phyloP scores from a whole-genome alignment of 2,113 vertebrate species.

The Potamarius usumacintae region DNA sequence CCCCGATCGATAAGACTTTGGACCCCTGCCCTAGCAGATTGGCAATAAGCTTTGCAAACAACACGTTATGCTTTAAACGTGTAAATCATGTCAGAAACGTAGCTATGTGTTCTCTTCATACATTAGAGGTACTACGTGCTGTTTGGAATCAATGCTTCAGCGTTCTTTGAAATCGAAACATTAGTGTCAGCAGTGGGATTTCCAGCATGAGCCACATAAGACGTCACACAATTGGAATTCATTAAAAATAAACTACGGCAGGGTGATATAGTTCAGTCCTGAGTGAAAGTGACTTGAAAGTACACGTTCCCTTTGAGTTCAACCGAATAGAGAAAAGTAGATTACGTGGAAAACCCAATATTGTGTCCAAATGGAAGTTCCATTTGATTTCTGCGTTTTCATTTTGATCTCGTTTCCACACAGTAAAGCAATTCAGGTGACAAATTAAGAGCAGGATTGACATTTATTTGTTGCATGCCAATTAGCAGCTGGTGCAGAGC shows the following conservation, averaged over 20 bases:
- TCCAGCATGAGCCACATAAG: background rate
- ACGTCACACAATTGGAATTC: slow-evolving; percentile 28
- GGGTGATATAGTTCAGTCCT: slow-evolving; percentile 26
- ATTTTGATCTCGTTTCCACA: slow-evolving; percentile 27
- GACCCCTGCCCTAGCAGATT: background rate
- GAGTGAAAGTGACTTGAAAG: slow-evolving; percentile 34
- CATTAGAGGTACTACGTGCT: background rate
- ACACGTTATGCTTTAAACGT: background rate
- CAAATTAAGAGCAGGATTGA: slow-evolving; percentile 14
- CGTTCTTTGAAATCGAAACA: slow-evolving; percentile 7
- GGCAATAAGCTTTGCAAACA: background rate
- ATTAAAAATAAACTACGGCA: slow-evolving; percentile 34
- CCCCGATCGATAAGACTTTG: background rate
- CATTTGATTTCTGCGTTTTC: slow-evolving; percentile 35
- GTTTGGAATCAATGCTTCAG: background rate
- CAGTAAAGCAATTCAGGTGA: slow-evolving; percentile 25
- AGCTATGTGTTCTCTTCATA: background rate
- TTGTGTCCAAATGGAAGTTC: slow-evolving; percentile 26
- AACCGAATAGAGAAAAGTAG: slow-evolving; percentile 22
- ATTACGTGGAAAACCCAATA: slow-evolving; percentile 37
- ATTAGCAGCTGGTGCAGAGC: slow-evolving; percentile 60
- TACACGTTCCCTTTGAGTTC: background rate
- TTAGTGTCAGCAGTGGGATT: slow-evolving; percentile 29
- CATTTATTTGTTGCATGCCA: slow-evolving; percentile 14
- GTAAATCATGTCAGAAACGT: background rate